Conservation (phyloP, 1,140 invertebrate species). For the Pseudomyrmex dendroicus region DNA sequence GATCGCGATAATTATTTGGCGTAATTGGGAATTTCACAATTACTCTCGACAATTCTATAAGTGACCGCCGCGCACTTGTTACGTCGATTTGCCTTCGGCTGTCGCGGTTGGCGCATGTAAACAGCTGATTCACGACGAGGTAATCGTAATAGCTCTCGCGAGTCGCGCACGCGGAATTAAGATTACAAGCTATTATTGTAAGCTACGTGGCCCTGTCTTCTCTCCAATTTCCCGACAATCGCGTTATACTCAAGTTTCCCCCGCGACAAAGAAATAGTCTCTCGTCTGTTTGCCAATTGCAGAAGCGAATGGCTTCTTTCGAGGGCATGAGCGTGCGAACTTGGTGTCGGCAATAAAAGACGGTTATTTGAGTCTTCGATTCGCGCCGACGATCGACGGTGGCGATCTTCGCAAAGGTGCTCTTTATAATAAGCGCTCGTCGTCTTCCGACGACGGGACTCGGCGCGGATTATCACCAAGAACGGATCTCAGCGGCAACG, state of each 20-base stretch:
- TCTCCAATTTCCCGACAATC: slow-evolving; percentile 14
- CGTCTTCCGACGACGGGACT: slow-evolving; percentile 13
- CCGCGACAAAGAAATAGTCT: background rate
- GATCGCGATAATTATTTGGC: slow-evolving; percentile 41
- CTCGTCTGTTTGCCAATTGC: background rate
- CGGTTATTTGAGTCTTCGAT: background rate
- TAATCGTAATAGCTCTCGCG: slow-evolving; percentile 52
- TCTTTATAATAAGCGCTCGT: slow-evolving; percentile 5
- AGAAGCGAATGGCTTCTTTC: background rate
- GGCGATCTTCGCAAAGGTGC: slow-evolving; percentile 6
- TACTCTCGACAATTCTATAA: slow-evolving; percentile 25
- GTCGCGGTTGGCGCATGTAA: slow-evolving; percentile 28
- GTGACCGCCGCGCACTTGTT: slow-evolving; percentile 40
- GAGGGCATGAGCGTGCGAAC: slow-evolving; percentile 13
- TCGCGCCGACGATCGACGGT: slow-evolving; percentile 4
- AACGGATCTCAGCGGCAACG: slow-evolving; percentile 45
- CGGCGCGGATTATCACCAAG: slow-evolving; percentile 50
- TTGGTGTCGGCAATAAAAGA: background rate
- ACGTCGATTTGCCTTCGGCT: slow-evolving; percentile 7
- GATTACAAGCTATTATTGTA: slow-evolving; percentile 50
- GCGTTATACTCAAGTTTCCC: background rate
- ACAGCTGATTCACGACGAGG: slow-evolving; percentile 49
- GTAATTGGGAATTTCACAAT: slow-evolving; percentile 50
- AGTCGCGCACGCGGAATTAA: slow-evolving; percentile 27
- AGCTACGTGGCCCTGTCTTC: slow-evolving; percentile 9